phyloP scores from a whole-genome alignment of 1,140 invertebrate species.

The Ceratoteleas bidentatus region DNA sequence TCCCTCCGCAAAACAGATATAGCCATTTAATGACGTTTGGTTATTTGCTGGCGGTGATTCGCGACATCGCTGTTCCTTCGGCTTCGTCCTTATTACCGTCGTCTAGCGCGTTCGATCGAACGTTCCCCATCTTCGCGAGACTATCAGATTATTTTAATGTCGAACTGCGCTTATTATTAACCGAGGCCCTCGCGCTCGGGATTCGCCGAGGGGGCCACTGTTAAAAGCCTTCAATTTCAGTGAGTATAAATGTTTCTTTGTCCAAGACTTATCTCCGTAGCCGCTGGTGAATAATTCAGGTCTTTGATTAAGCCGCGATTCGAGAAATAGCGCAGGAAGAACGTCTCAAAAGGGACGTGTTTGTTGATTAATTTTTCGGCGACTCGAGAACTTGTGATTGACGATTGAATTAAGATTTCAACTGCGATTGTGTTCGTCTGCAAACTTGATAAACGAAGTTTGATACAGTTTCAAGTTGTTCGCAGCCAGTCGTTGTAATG shows the following conservation, averaged over 20 bases:
- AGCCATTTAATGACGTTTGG: too few relatives aligned
- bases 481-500: background rate
- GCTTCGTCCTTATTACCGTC: conserved; percentile 23
- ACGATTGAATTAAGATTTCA: conserved; percentile 31
- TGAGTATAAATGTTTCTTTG: conserved; percentile 42
- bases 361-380: conserved; percentile 46
- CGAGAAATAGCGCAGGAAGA: conserved; percentile 7
- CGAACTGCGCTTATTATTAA: conserved; percentile 56
- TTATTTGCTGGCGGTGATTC: conserved; percentile 50
- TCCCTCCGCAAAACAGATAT: too few relatives aligned
- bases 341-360: conserved; percentile 9
- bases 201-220: conserved; percentile 19
- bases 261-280: conserved; percentile 17
- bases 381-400: conserved; percentile 16
- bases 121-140: conserved; percentile 20
- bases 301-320: conserved; percentile 35
- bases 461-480: conserved; percentile 12
- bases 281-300: conserved; percentile 48
- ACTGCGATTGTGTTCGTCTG: conserved; percentile 9
- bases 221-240: conserved; percentile 51
- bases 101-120: conserved; percentile 19
- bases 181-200: background rate
- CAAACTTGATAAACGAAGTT: conserved; percentile 15
- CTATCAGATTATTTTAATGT: conserved; percentile 67
- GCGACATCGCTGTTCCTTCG: conserved; percentile 52